phyloP scores from a whole-genome alignment of 30 jellyfish, hydroid and myxozoan species.

The Pelagia noctiluca region DNA sequence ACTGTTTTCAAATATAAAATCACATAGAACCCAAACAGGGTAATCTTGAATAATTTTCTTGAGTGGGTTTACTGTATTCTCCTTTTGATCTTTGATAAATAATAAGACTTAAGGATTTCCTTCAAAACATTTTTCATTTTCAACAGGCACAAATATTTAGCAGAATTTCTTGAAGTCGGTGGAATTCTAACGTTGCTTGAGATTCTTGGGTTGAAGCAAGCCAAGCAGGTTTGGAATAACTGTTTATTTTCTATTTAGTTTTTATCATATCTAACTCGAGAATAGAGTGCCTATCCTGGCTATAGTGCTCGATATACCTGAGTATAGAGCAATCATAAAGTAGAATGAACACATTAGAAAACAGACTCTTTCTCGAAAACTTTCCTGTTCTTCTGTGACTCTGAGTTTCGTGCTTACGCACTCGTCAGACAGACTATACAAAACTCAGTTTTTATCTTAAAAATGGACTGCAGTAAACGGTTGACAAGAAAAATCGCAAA shows the following conservation, averaged over 20 bases:
- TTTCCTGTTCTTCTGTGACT: neutral
- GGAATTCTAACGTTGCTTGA: conserved; percentile 84
- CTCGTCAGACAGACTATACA: too few species aligned
- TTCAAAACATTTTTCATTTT: neutral
- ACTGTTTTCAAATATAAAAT: too few species aligned
- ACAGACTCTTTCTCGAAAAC: neutral
- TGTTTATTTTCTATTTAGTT: neutral
- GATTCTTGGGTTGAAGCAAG: conserved; percentile 77
- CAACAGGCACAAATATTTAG: conserved; percentile 77
- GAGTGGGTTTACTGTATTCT: neutral
- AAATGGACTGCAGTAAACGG: too few species aligned
- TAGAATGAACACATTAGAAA: neutral
- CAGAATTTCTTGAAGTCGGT: conserved; percentile 90
- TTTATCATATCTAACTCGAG: neutral
- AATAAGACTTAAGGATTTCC: neutral
- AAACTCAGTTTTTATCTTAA: too few species aligned
- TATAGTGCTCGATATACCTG: neutral
- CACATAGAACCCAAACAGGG: too few species aligned
- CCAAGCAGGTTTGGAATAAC: conserved; percentile 51
- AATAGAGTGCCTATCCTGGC: neutral
- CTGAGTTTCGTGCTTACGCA: neutral
- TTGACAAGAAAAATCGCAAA: too few species aligned
- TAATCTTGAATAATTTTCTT: neutral
- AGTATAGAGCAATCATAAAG: neutral
- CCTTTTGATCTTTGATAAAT: neutral